Percentiles rank a stretch among this genome's conserved stretches.
Evolutionary conservation across 1,140 invertebrate species (phyloP).

Genomic region (Zaprionus nigranus): DNA sequence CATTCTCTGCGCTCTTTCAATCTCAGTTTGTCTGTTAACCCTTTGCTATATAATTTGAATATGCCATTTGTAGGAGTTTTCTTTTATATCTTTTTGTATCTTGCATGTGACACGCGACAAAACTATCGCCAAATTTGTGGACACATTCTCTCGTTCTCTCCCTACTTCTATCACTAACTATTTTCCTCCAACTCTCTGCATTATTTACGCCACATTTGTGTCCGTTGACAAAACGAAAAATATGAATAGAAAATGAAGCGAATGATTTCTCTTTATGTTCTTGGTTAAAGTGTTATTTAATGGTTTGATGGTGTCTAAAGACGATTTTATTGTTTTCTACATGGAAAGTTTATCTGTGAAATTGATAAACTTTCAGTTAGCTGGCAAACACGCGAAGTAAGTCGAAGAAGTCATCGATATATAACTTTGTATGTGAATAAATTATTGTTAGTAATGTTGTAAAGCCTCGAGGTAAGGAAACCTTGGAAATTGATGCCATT

Average conservation of each 20-base stretch:
- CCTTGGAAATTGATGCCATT: neutral
- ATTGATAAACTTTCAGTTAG: constrained; percentile 25
- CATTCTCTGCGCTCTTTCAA: neutral
- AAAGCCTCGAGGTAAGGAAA: neutral
- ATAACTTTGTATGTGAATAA: neutral
- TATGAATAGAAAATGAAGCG: constrained; percentile 32
- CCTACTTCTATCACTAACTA: constrained; percentile 19
- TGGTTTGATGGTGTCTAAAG: constrained; percentile 41
- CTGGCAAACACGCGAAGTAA: neutral
- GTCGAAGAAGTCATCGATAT: neutral
- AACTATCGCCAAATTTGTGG: constrained; percentile 57
- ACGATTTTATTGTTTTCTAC: constrained; percentile 42
- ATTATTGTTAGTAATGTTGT: neutral
- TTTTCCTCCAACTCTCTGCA: constrained; percentile 31
- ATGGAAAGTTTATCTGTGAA: constrained; percentile 57
- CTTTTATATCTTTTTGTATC: constrained; percentile 38
- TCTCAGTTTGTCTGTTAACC: constrained; percentile 13
- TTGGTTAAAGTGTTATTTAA: constrained; percentile 66
- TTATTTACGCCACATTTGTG: constrained; percentile 66
- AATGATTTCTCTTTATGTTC: constrained; percentile 47
- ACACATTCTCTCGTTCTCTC: too few relatives aligned
- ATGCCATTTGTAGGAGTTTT: constrained; percentile 30
- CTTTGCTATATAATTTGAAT: constrained; percentile 55
- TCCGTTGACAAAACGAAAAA: constrained; percentile 12
- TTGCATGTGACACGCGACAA: constrained; percentile 76